Conservation (phyloP, 2,888 invertebrate species). For the Thyatira batis region DNA sequence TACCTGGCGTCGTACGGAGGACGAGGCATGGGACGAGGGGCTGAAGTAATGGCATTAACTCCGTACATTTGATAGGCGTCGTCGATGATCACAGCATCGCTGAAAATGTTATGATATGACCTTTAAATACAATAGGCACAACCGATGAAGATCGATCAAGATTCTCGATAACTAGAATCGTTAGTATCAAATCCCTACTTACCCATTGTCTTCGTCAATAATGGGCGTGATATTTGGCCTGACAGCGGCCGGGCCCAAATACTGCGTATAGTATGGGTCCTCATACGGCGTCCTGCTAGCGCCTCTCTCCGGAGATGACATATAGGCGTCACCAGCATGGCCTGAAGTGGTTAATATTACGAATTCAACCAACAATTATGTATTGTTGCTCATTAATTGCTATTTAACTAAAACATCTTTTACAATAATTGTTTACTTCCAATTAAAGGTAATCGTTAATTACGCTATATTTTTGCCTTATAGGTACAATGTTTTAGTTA, state of each 20-base stretch:
- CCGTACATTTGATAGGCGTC: slow-evolving; percentile 72
- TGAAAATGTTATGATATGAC: slow-evolving; percentile 32
- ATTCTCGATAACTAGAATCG: not conserved
- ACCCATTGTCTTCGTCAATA: slow-evolving; percentile 95
- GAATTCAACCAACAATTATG: not conserved
- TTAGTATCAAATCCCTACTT: slow-evolving; percentile 35
- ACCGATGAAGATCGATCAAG: not conserved
- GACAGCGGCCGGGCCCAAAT: slow-evolving; percentile 85
- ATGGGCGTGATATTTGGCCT: slow-evolving; percentile 90
- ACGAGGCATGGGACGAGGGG: slow-evolving; percentile 70
- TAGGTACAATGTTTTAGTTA: too few species aligned
- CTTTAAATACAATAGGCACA: not conserved
- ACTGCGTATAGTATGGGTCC: slow-evolving; percentile 94
- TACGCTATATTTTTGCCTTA: too few species aligned
- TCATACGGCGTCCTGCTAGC: slow-evolving; percentile 89
- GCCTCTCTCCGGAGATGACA: slow-evolving; percentile 93
- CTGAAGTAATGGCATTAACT: slow-evolving; percentile 53
- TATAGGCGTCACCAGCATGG: slow-evolving; percentile 84
- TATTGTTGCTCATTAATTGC: not conserved
- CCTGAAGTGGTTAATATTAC: slow-evolving; percentile 35
- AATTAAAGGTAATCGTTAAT: too few species aligned
- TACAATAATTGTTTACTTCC: too few species aligned
- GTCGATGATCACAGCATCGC: slow-evolving; percentile 66
- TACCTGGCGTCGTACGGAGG: slow-evolving; percentile 72
- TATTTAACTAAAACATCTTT: not conserved